Evolutionary conservation across 2,888 invertebrate genomes (phyloP), one percentile per base, ranked within the genome.

Genomic region (Scaptomyza reducta): DNA sequence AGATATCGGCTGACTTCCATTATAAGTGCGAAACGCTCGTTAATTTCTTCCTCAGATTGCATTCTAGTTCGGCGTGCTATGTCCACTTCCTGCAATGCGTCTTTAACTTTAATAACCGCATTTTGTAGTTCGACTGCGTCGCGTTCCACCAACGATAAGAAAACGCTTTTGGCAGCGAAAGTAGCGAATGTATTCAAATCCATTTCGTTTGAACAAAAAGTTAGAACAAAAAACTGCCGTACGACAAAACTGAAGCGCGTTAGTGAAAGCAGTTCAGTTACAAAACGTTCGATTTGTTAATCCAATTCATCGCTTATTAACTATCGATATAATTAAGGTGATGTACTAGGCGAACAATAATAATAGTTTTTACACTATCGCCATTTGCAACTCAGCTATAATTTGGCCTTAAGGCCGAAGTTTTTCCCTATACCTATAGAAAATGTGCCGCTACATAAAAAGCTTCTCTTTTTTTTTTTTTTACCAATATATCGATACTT

Each of bases 211-310:
- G 6, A 33, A n/a, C 5, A 35, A n/a, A 6, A 35, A 22, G 22
- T 4, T 0, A 13, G 3, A 13, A 33, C 0, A 13, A 33, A 13
- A 33, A 13, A 4, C n/a, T 1, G 33, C 4, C 33, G 33, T 3
- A 35, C 35, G 35, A n/a, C n/a, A n/a, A n/a, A 35, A 35, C 13
- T 35, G n/a, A 35, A 35, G 35, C 35, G 35, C 35, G 35, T 35
- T 35, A 35, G 35, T 35, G 35, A 35, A n/a, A 35, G 35, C 35
- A 35, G 35, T 35, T 35, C 11, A 35, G 35, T 35, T 22, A 5
- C 35, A n/a, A 35, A n/a, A n/a, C n/a, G n/a, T n/a, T n/a, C n/a
- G n/a, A n/a, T n/a, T n/a, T n/a, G n/a, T n/a, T n/a, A n/a, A n/a
- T n/a, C n/a, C n/a, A n/a, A n/a, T n/a, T n/a, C n/a, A n/a, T n/a